phyloP scores from a whole-genome alignment of 2,113 vertebrate species.

The Amblyopsis rosae region DNA sequence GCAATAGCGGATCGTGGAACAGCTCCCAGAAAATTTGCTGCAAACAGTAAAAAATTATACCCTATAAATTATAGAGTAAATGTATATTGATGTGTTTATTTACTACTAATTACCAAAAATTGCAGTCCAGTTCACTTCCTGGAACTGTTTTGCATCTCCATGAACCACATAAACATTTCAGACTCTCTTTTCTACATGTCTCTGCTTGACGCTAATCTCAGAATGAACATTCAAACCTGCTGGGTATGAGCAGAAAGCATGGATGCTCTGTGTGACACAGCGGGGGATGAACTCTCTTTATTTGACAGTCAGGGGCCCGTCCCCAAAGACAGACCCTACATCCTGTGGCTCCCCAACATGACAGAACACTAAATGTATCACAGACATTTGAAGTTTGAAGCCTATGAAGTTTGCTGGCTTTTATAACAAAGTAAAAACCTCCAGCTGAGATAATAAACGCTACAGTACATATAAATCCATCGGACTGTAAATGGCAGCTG shows the following conservation, averaged over 20 bases:
- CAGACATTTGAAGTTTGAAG: no score
- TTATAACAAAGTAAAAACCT: background rate
- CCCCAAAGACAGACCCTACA: background rate
- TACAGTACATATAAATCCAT: background rate
- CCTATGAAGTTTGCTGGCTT: background rate
- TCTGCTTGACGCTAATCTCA: no score
- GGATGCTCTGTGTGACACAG: background rate
- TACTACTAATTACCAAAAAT: no score
- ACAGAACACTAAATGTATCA: background rate
- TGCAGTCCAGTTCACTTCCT: no score
- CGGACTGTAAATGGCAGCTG: background rate
- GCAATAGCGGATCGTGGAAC: no score
- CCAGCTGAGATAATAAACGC: background rate
- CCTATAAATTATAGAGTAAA: no score
- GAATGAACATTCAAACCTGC: background rate
- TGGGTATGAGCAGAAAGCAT: background rate
- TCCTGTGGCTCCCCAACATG: background rate
- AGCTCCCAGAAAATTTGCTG: background rate
- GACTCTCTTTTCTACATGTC: no score
- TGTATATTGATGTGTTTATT: no score
- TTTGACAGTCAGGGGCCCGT: background rate
- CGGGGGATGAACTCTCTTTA: background rate
- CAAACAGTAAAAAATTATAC: conserved; percentile 25
- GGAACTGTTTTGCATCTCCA: no score
- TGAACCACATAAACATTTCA: no score